A percentile compares a stretch with the other conserved stretches of the same genome.
phyloP scores from a whole-genome alignment of 1,140 invertebrate genomes.

The Diachasmimorpha longicaudata region DNA sequence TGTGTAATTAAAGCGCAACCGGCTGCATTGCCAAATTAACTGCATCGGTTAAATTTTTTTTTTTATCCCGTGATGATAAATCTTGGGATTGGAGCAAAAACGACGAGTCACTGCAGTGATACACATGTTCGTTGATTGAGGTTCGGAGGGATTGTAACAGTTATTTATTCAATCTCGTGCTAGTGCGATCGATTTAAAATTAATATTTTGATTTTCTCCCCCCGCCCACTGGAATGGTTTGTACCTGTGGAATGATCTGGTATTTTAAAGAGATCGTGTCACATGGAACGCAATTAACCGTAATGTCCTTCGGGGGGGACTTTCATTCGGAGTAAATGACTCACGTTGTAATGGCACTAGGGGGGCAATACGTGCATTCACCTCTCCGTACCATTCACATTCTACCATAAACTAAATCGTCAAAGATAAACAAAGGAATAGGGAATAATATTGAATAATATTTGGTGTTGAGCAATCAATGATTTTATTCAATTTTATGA shows the following conservation, averaged over 20 bases:
- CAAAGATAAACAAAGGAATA: background rate
- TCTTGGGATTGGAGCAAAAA: background rate
- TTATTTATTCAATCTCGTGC: background rate
- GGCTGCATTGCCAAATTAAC: background rate
- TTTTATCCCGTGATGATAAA: background rate
- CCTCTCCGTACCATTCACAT: background rate
- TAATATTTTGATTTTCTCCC: too few species aligned
- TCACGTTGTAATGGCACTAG: slow-evolving; percentile 32
- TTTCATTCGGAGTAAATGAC: slow-evolving; percentile 38
- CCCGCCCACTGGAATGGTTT: too few species aligned
- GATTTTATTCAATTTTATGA: too few species aligned
- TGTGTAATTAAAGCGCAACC: slow-evolving; percentile 2
- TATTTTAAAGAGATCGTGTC: background rate
- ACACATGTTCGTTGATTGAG: background rate
- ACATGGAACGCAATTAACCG: background rate
- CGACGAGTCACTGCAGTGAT: background rate
- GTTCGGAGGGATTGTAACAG: background rate
- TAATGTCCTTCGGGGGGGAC: slow-evolving; percentile 8
- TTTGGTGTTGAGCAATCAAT: background rate
- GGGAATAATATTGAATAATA: background rate
- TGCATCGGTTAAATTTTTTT: background rate
- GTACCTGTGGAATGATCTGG: background rate
- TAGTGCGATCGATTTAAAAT: too few species aligned
- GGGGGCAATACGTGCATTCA: slow-evolving; percentile 14
- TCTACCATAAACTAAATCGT: background rate